A percentile compares a stretch with the other conserved stretches of the same genome.
phyloP scores from a whole-genome alignment of 2,113 vertebrate species.

The Camelus bactrianus region DNA sequence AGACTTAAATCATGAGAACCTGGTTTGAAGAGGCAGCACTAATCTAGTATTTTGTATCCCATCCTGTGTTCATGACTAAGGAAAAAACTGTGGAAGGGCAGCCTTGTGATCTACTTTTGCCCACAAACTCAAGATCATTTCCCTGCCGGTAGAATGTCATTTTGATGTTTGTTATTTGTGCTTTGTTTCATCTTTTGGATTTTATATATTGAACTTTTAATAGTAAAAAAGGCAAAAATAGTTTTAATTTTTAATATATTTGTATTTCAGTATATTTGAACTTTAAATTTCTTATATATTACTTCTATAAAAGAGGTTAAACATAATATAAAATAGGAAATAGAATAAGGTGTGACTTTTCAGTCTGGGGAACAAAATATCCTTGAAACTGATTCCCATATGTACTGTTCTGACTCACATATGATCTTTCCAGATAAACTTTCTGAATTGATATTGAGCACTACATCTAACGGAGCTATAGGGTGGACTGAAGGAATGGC shows the following conservation, averaged over 20 bases:
- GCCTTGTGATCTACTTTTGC: neutral
- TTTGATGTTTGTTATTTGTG: neutral
- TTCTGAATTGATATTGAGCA: neutral
- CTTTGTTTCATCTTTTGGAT: neutral
- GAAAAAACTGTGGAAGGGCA: neutral
- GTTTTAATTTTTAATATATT: neutral
- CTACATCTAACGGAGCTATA: neutral
- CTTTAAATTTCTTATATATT: neutral
- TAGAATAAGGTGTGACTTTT: neutral
- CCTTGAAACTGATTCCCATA: neutral
- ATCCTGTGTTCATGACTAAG: neutral
- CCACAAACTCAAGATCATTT: neutral
- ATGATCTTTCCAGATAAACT: neutral
- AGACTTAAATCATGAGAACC: neutral
- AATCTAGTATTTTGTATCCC: neutral
- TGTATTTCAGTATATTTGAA: neutral
- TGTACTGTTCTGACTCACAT: neutral
- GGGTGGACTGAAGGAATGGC: neutral
- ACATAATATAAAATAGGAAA: neutral
- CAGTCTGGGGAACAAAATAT: neutral
- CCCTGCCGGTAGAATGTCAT: neutral
- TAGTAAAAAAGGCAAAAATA: neutral
- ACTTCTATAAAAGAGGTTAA: neutral
- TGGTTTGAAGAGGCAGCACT: neutral
- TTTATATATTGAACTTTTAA: neutral